phyloP scores from a whole-genome alignment of 1,140 invertebrate genomes.

The Pectinophora gossypiella region DNA sequence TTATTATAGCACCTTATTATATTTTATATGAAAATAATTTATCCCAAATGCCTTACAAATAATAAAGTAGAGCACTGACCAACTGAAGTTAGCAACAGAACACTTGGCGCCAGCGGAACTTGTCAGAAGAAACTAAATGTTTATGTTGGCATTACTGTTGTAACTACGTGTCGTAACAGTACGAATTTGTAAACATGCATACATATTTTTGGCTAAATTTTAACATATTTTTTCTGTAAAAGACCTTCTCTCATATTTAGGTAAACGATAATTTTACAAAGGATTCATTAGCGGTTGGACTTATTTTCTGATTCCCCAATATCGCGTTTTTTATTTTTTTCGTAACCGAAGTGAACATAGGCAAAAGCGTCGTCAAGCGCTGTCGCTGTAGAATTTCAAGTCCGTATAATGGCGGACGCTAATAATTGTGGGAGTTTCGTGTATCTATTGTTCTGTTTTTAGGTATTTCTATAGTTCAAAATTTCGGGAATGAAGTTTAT shows the following conservation, averaged over 20 bases:
- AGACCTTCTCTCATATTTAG: not conserved
- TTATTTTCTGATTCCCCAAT: no score
- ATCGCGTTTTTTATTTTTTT: constrained; percentile 30
- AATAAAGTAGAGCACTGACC: not conserved
- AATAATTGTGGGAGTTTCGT: constrained; percentile 75
- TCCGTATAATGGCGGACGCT: constrained; percentile 72
- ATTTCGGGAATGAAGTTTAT: constrained; percentile 51
- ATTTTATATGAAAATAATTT: not conserved
- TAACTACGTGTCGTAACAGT: constrained; percentile 70
- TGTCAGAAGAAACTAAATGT: constrained; percentile 14
- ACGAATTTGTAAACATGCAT: constrained; percentile 70
- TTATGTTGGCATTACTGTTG: constrained; percentile 53
- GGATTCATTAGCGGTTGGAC: no score
- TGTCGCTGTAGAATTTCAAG: constrained; percentile 54
- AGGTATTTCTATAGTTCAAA: constrained; percentile 36
- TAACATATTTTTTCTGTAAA: not conserved
- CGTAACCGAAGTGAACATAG: constrained; percentile 69
- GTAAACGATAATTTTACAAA: no score
- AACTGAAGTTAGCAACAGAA: constrained; percentile 37
- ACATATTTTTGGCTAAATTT: constrained; percentile 47
- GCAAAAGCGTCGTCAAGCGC: constrained; percentile 68
- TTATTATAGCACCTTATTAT: not conserved
- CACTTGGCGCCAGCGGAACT: constrained; percentile 66
- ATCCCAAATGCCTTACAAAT: not conserved
- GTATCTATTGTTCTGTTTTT: constrained; percentile 73